Conservation (phyloP, 2,888 invertebrate genomes). For the Nineta flava region DNA sequence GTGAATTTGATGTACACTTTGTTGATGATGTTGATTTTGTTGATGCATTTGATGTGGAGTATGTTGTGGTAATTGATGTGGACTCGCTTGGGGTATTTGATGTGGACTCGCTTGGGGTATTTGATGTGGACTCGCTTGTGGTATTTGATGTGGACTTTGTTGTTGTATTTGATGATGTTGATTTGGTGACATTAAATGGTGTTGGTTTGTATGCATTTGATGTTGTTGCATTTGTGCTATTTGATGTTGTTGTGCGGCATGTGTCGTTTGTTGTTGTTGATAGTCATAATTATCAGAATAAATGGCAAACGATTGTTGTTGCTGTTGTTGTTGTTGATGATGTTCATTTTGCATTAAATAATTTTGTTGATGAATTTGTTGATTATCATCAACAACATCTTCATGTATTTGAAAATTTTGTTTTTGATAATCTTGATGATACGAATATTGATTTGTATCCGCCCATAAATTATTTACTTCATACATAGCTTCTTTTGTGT, state of each 20-base stretch:
- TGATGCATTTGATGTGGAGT: not conserved
- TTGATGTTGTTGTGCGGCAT: not conserved
- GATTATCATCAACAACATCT: not conserved
- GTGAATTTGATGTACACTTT: not conserved
- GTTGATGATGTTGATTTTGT: not conserved
- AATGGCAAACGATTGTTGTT: not conserved
- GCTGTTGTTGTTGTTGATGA: not conserved
- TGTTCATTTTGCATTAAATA: not conserved
- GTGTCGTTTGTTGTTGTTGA: not conserved
- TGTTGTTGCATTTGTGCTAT: not conserved
- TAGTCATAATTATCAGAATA: not conserved
- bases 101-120: not conserved
- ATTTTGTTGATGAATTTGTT: not conserved
- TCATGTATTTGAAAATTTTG: not conserved
- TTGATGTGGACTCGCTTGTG: not conserved
- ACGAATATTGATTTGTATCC: conserved; percentile 4
- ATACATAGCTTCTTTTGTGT: conserved; percentile 53
- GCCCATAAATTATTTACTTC: conserved; percentile 46
- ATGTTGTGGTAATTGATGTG: not conserved
- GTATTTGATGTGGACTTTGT: not conserved
- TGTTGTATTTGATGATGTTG: not conserved
- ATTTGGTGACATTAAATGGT: not conserved
- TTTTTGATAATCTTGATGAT: not conserved
- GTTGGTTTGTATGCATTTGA: not conserved
- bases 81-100: not conserved